A percentile compares a stretch with the other conserved stretches of the same genome.
phyloP scores from a whole-genome alignment of 2,113 vertebrate species.

The Pao palembangensis region DNA sequence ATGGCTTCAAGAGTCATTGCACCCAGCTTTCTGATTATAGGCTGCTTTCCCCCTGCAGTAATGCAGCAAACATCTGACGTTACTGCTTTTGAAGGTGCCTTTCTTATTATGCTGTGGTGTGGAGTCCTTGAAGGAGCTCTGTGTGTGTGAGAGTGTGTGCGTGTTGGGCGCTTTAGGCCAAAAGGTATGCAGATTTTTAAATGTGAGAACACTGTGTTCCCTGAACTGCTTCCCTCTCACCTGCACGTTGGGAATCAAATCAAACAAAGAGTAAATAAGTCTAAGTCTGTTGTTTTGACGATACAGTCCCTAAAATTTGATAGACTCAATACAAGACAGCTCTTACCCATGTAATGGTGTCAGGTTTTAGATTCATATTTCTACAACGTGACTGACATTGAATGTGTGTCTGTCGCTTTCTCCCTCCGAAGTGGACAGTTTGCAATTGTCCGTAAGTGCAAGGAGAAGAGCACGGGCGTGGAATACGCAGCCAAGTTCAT shows the following conservation, averaged over 20 bases:
- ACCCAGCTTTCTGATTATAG: slow-evolving; percentile 7
- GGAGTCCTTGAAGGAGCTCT: slow-evolving; percentile 4
- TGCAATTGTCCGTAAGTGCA: slow-evolving; percentile 92
- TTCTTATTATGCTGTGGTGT: slow-evolving; percentile 33
- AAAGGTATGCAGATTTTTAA: slow-evolving; percentile 4
- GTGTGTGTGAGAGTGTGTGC: slow-evolving; percentile 11
- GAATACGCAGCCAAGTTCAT: slow-evolving; percentile 97
- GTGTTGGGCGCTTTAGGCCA: not conserved
- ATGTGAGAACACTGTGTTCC: not conserved
- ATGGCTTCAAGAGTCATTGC: not conserved
- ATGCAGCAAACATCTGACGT: slow-evolving; percentile 70
- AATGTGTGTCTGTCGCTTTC: not conserved
- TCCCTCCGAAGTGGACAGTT: slow-evolving; percentile 83
- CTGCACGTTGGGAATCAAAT: not conserved
- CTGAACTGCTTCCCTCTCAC: not conserved
- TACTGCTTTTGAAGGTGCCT: slow-evolving; percentile 52
- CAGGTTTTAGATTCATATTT: not conserved
- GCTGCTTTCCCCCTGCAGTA: slow-evolving; percentile 47
- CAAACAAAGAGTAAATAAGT: too few species aligned
- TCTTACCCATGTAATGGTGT: too few species aligned
- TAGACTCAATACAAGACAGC: too few species aligned
- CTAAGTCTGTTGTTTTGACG: too few species aligned
- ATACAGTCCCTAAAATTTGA: too few species aligned
- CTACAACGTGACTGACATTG: not conserved
- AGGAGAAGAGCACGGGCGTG: slow-evolving; percentile 78